Evolutionary conservation across 1,140 invertebrate species (phyloP), one percentile per base, ranked within the genome.

Genomic region (Drosophila nigromelanica): DNA sequence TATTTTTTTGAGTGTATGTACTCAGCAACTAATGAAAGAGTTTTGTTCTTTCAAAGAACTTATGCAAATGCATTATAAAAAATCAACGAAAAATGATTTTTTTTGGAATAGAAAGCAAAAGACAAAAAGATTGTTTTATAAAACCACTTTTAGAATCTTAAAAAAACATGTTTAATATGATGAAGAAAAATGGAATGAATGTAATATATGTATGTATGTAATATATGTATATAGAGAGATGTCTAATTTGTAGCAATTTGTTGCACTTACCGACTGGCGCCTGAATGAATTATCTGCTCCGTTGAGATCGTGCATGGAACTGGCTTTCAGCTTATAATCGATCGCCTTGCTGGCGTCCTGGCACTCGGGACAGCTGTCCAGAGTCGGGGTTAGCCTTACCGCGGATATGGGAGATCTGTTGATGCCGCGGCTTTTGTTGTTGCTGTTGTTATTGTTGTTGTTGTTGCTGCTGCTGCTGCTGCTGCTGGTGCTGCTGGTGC

Each of bases 231-330:
- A 18, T 18, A 18, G 1, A 18, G 2, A 35, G 0, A 35, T 35
- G 5, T 35, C 2, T 35, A 35, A 8, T 35, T 35, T 35, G 1
- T 7, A 35, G 0, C 1, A 35, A 8, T 50, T 50, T 30, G 47
- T n/a, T 50, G 11, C 14, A 72, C 69, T 72, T 10, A 72, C 69
- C 69, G 69, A 40, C 4, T 37, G 54, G 5, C 69, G 47, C 7
- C 47, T 51, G 1, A 35, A 5, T 14, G 14, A 51, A 4, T 64
- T n/a, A 5, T 10, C n/a, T 1, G 2, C 24, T 5, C 6, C 50
- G 18, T 27, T 86, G 14, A 85, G 21, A 8, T 85, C 78, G 24
- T 72, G 50, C 78, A 86, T 77, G 14, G 82, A 85, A 15, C 69
- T 78, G 42, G 81, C 69, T 37, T 62, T 50, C 37, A 81, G n/a